Percentiles rank a stretch among this genome's conserved stretches.
phyloP scores from a whole-genome alignment of 2,113 vertebrate genomes.

The Aramus guarauna region DNA sequence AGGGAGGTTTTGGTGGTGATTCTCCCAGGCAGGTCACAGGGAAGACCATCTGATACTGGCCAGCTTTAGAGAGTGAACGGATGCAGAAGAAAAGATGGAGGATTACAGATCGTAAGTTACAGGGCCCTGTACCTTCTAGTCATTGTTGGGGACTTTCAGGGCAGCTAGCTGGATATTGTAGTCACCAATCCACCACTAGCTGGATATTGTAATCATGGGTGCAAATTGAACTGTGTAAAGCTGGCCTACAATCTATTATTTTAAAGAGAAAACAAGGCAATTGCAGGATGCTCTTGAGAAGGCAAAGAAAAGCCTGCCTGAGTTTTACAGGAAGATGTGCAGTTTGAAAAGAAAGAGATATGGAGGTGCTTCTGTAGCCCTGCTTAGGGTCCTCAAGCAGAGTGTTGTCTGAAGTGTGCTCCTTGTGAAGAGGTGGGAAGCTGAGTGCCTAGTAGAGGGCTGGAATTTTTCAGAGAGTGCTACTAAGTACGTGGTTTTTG shows the following conservation, averaged over 20 bases:
- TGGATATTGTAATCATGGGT: neutral
- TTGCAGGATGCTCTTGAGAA: neutral
- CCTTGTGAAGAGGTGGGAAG: neutral
- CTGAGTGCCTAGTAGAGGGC: neutral
- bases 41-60: neutral
- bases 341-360: neutral
- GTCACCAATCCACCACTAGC: no score
- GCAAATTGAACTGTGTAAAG: neutral
- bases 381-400: neutral
- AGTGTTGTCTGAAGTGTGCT: neutral
- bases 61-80: neutral
- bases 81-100: neutral
- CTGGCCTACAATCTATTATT: neutral
- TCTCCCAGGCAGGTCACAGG: neutral
- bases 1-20: neutral
- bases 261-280: neutral
- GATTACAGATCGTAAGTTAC: neutral
- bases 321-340: neutral
- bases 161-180: neutral
- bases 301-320: neutral
- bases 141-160: neutral
- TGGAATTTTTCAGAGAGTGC: neutral
- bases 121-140: neutral
- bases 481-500: neutral
- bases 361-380: neutral